Conservation (phyloP, 2,113 vertebrate species). For the Uropsilus gracilis region DNA sequence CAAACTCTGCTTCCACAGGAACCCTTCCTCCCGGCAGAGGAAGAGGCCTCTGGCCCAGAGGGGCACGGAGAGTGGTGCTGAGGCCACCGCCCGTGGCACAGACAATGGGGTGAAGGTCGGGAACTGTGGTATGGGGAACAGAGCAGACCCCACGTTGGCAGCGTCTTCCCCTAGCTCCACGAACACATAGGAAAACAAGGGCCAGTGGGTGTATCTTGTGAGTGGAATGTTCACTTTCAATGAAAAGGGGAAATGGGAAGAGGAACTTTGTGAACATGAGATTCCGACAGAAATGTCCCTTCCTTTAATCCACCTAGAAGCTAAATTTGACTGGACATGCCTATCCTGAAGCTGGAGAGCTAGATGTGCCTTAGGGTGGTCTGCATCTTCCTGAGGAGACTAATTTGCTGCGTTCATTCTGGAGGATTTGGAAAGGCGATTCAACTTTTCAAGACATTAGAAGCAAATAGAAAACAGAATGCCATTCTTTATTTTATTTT, state of each 20-base stretch:
- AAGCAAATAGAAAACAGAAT: slow-evolving; percentile 31
- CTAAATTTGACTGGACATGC: background rate
- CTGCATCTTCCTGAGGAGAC: background rate
- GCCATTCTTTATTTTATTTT: background rate
- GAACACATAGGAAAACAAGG: background rate
- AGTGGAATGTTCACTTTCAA: background rate
- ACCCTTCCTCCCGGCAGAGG: slow-evolving; percentile 1
- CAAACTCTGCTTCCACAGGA: slow-evolving; percentile 82
- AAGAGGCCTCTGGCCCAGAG: slow-evolving; percentile 48
- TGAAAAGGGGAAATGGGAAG: background rate
- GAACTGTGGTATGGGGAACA: background rate
- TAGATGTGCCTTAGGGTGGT: background rate
- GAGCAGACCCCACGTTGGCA: background rate
- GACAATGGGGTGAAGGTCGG: slow-evolving; percentile 16
- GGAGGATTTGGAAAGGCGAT: background rate
- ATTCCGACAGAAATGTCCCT: background rate
- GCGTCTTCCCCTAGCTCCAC: background rate
- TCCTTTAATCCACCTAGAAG: background rate
- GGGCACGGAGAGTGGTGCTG: background rate
- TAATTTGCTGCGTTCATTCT: background rate
- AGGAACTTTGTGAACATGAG: background rate
- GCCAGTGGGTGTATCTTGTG: background rate
- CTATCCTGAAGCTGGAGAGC: background rate
- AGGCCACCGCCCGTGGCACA: background rate
- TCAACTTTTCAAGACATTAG: background rate